Percentiles rank a stretch among this genome's conserved stretches.
Conservation (phyloP, 2,113 vertebrate genomes). For the Malurus cyaneus region DNA sequence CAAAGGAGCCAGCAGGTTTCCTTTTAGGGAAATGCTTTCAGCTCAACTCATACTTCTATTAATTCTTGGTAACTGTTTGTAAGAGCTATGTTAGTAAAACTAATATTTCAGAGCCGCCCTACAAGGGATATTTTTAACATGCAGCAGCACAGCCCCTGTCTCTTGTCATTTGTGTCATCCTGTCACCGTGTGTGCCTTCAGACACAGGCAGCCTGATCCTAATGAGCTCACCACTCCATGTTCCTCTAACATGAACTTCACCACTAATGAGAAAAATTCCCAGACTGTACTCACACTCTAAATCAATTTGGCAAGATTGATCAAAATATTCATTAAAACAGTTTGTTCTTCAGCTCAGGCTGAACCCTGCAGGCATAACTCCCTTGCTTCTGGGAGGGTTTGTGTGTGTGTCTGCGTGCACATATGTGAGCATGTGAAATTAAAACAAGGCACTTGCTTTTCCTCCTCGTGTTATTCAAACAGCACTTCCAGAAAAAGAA, state of each 20-base stretch:
- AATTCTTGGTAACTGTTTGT: slow-evolving; percentile 32
- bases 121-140: slow-evolving; percentile 21
- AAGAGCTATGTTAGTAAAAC: slow-evolving; percentile 32
- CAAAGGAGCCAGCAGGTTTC: neutral
- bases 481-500: neutral
- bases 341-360: slow-evolving; percentile 35
- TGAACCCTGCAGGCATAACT: slow-evolving; percentile 2
- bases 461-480: neutral
- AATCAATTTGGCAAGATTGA: slow-evolving; percentile 52
- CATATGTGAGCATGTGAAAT: neutral
- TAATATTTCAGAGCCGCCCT: slow-evolving; percentile 36
- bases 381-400: neutral
- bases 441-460: neutral
- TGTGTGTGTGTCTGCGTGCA: neutral
- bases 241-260: slow-evolving; percentile 11
- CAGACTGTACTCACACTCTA: neutral
- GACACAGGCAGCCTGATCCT: slow-evolving; percentile 6
- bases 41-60: neutral
- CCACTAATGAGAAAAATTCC: slow-evolving; percentile 55
- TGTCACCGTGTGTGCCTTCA: slow-evolving; percentile 1
- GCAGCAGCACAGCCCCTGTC: neutral
- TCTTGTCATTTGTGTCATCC: slow-evolving; percentile 24
- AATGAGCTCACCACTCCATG: slow-evolving; percentile 37
- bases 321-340: slow-evolving; percentile 58
- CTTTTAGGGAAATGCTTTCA: neutral